Conservation (phyloP, 2,797 vertebrate species). For the Oreortyx pictus region DNA sequence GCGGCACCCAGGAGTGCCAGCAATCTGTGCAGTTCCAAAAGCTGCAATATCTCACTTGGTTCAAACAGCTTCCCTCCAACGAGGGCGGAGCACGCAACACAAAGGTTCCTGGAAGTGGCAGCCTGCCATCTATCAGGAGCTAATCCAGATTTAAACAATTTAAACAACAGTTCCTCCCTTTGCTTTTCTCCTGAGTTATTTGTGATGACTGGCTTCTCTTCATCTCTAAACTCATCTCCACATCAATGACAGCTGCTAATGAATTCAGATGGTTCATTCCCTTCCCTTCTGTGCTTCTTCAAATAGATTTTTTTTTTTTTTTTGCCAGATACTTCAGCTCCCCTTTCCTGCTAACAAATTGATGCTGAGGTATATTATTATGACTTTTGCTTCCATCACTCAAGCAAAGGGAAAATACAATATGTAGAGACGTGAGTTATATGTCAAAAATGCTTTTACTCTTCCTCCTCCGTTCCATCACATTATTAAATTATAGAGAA, state of each 20-base stretch:
- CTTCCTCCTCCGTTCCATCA: neutral
- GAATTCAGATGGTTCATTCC: slow-evolving; percentile 61
- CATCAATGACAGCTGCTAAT: slow-evolving; percentile 70
- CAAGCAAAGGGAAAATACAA: slow-evolving; percentile 30
- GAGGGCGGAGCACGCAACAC: neutral
- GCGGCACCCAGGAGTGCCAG: neutral
- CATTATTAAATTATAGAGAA: slow-evolving; percentile 68
- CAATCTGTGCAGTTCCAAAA: neutral
- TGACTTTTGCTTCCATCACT: slow-evolving; percentile 48
- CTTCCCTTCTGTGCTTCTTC: slow-evolving; percentile 63
- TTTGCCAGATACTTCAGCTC: slow-evolving; percentile 52
- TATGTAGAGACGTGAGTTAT: slow-evolving; percentile 5
- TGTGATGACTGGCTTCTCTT: slow-evolving; percentile 41
- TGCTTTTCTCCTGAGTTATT: slow-evolving; percentile 37
- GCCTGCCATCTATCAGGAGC: slow-evolving; percentile 5
- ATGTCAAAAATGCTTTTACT: slow-evolving; percentile 58
- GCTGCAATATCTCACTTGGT: neutral
- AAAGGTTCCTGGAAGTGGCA: neutral
- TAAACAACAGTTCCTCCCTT: slow-evolving; percentile 13
- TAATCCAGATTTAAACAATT: slow-evolving; percentile 20
- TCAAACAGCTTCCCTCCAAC: neutral
- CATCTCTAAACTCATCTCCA: slow-evolving; percentile 60
- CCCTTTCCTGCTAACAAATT: slow-evolving; percentile 43
- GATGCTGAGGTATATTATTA: slow-evolving; percentile 28
- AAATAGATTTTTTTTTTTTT: slow-evolving; percentile 39